phyloP scores from a whole-genome alignment of 64 coral and sea anemone genomes.

The Dendronephthya gigantea region DNA sequence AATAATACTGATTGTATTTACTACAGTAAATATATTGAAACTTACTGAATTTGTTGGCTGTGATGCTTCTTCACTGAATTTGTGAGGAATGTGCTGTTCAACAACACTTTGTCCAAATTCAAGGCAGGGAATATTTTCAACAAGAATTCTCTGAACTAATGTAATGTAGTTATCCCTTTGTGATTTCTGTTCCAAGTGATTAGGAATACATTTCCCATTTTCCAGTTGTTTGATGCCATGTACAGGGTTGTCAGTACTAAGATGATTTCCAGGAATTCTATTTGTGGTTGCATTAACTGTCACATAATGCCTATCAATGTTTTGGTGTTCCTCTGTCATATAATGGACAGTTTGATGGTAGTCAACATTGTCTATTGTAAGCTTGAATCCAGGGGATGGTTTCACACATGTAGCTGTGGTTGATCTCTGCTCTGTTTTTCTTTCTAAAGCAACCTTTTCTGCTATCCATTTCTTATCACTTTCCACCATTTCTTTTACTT shows the following conservation, averaged over 20 bases:
- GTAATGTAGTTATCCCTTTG: conserved; percentile 20
- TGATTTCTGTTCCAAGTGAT: not conserved
- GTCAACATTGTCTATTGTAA: not conserved
- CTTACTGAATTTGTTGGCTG: conserved; percentile 1
- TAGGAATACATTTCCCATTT: conserved; percentile 40
- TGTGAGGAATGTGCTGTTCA: conserved; percentile 7
- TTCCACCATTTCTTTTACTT: not conserved
- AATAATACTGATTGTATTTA: too few relatives aligned
- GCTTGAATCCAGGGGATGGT: not conserved
- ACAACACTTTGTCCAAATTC: conserved; percentile 5
- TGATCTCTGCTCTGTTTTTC: not conserved
- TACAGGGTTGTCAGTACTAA: not conserved
- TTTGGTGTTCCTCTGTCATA: conserved; percentile 6
- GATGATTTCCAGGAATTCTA: not conserved
- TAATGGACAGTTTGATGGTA: not conserved
- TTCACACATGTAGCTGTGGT: not conserved
- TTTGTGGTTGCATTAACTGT: not conserved
- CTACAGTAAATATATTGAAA: not conserved
- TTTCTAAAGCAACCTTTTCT: not conserved
- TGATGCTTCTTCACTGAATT: conserved; percentile 14
- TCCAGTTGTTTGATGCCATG: conserved; percentile 10
- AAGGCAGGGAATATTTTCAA: conserved; percentile 21
- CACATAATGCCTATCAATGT: not conserved
- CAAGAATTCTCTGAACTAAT: conserved; percentile 24
- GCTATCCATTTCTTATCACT: not conserved